Percentiles rank a stretch among this genome's conserved stretches.
These are phyloP conservation scores for Tetramorium alpestre DNA, from an alignment of 1,140 invertebrate species.

Conservation along the genomic window DNA sequence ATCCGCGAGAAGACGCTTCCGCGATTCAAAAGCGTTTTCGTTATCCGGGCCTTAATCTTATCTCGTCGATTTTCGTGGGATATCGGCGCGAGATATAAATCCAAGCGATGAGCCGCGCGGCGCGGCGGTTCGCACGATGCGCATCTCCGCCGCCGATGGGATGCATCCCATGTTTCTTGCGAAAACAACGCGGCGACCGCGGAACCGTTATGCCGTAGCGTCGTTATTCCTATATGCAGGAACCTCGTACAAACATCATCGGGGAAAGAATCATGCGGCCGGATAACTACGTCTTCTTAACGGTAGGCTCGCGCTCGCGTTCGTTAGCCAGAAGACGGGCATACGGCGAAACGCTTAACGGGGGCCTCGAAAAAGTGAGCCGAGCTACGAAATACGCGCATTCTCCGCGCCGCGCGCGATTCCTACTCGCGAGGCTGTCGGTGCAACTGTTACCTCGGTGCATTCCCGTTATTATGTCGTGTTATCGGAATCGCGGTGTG, in stretches of 20 bases:
- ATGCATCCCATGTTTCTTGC: slow-evolving; percentile 66
- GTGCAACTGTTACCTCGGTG: slow-evolving; percentile 51
- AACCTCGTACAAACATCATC: slow-evolving; percentile 20
- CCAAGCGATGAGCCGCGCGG: not conserved
- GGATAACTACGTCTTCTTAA: slow-evolving; percentile 44
- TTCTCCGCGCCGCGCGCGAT: slow-evolving; percentile 8
- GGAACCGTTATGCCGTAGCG: slow-evolving; percentile 74
- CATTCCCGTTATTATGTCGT: slow-evolving; percentile 53
- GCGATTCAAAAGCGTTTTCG: not conserved
- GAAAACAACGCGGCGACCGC: slow-evolving; percentile 74
- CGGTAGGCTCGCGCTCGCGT: slow-evolving; percentile 47
- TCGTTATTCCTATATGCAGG: slow-evolving; percentile 56
- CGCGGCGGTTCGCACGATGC: not conserved
- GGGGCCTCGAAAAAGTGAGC: slow-evolving; percentile 38
- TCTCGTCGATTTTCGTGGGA: not conserved
- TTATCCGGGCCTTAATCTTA: not conserved
- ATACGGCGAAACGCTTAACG: slow-evolving; percentile 42
- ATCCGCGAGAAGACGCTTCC: not conserved
- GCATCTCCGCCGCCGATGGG: not conserved
- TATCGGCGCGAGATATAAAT: not conserved
- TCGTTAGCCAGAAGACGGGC: slow-evolving; percentile 40
- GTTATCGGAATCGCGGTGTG: slow-evolving; percentile 12
- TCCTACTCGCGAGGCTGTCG: slow-evolving; percentile 2
- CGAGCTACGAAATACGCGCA: slow-evolving; percentile 42
- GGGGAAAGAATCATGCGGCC: not conserved